These are phyloP conservation scores for Eristalis pertinax DNA, from an alignment of 2,888 invertebrate species.

Conservation along the genomic window DNA sequence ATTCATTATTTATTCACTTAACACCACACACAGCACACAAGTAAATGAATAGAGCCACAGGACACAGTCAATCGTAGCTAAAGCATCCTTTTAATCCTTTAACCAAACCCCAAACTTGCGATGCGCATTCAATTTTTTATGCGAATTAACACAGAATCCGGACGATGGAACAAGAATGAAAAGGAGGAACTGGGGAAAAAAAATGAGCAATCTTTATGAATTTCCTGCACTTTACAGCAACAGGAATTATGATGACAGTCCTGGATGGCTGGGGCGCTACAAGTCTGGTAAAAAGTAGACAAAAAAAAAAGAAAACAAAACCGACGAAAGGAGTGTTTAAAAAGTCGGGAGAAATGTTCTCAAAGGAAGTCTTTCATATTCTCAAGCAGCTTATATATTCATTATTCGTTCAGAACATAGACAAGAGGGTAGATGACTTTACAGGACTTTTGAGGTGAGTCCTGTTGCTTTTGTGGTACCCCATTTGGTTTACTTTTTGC, in stretches of 20 bases:
- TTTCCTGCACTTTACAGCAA: constrained; percentile 38
- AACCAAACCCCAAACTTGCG: constrained; percentile 49
- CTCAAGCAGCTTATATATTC: constrained; percentile 41
- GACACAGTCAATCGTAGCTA: constrained; percentile 56
- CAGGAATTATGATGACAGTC: constrained; percentile 21
- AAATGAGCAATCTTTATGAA: constrained; percentile 62
- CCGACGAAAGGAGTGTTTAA: constrained; percentile 1
- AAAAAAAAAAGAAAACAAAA: neutral
- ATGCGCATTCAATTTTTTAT: constrained; percentile 20
- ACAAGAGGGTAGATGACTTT: constrained; percentile 17
- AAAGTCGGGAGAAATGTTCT: constrained; percentile 31
- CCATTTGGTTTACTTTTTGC: neutral
- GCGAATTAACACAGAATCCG: constrained; percentile 17
- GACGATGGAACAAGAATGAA: neutral
- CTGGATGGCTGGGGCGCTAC: neutral
- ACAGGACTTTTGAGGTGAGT: constrained; percentile 19
- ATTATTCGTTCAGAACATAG: constrained; percentile 5
- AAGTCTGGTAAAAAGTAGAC: neutral
- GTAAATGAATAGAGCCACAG: constrained; percentile 58
- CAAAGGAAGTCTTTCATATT: constrained; percentile 44
- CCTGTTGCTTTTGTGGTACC: constrained; percentile 28
- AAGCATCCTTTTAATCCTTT: constrained; percentile 40
- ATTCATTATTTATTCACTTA: constrained; percentile 66
- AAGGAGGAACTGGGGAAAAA: constrained; percentile 12
- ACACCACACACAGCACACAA: constrained; percentile 40